A percentile compares a stretch with the other conserved stretches of the same genome.
These are phyloP conservation scores for Acropternis orthonyx DNA, from an alignment of 2,797 vertebrate genomes.

Conservation along the genomic window DNA sequence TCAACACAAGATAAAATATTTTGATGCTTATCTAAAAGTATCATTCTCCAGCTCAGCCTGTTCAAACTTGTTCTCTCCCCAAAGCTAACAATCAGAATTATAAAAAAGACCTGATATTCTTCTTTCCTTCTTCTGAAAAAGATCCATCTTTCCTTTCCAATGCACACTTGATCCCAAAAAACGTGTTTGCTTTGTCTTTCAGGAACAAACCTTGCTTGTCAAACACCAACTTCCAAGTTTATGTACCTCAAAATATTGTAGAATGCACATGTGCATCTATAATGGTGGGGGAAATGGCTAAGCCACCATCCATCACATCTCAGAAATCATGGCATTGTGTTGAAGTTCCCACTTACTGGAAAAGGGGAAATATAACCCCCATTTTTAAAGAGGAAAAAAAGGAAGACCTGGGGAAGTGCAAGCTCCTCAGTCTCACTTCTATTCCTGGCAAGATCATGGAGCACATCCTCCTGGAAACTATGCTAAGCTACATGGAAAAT, in stretches of 20 bases:
- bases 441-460: neutral
- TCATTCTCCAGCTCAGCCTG: neutral
- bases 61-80: neutral
- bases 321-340: neutral
- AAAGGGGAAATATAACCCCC: neutral
- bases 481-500: neutral
- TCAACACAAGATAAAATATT: neutral
- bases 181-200: neutral
- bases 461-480: neutral
- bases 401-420: accelerated
- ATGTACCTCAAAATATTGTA: neutral
- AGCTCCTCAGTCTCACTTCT: neutral
- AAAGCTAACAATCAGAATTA: neutral
- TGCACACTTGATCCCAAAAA: neutral
- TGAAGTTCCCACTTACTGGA: neutral
- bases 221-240: neutral
- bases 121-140: neutral
- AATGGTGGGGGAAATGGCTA: neutral
- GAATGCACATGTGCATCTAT: neutral
- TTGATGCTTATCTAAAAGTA: neutral
- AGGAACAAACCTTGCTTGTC: neutral
- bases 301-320: neutral
- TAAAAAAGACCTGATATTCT: neutral
- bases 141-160: neutral
- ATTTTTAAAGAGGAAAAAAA: neutral